A percentile compares a stretch with the other conserved stretches of the same genome.
phyloP scores from a whole-genome alignment of 2,888 invertebrate species.

The Cyclophora punctaria region DNA sequence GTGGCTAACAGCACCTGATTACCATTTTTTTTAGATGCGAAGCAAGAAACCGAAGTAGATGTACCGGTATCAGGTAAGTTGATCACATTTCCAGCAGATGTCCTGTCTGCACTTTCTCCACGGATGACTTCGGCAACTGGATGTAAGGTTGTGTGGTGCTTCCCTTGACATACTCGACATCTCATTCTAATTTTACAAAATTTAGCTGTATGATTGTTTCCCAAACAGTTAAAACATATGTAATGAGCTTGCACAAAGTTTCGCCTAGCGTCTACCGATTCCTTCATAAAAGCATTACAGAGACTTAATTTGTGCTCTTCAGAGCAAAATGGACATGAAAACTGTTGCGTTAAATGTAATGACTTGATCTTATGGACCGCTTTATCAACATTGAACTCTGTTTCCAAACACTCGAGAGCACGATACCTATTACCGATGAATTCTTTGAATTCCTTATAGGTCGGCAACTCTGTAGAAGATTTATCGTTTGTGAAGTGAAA shows the following conservation, averaged over 20 bases:
- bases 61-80: background rate
- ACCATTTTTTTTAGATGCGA: background rate
- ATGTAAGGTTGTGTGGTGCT: background rate
- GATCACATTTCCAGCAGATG: too few relatives aligned
- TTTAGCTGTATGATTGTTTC: slow-evolving; percentile 13
- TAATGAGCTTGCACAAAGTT: slow-evolving; percentile 14
- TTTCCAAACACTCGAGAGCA: slow-evolving; percentile 15
- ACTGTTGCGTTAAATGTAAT: background rate
- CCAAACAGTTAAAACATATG: slow-evolving; percentile 23
- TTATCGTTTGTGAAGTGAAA: slow-evolving; percentile 4
- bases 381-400: background rate
- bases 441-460: slow-evolving; percentile 10
- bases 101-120: too few relatives aligned
- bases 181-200: slow-evolving; percentile 7
- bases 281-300: slow-evolving; percentile 18
- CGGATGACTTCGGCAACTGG: too few relatives aligned
- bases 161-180: background rate
- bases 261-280: slow-evolving; percentile 7
- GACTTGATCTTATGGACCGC: slow-evolving; percentile 1
- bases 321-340: slow-evolving; percentile 13
- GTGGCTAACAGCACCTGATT: background rate
- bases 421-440: slow-evolving; percentile 17
- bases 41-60: background rate
- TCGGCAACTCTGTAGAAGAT: slow-evolving; percentile 13
- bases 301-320: slow-evolving; percentile 14